Evolutionary conservation across 2,113 vertebrate genomes (phyloP).

Genomic region (Sylvietta virens): DNA sequence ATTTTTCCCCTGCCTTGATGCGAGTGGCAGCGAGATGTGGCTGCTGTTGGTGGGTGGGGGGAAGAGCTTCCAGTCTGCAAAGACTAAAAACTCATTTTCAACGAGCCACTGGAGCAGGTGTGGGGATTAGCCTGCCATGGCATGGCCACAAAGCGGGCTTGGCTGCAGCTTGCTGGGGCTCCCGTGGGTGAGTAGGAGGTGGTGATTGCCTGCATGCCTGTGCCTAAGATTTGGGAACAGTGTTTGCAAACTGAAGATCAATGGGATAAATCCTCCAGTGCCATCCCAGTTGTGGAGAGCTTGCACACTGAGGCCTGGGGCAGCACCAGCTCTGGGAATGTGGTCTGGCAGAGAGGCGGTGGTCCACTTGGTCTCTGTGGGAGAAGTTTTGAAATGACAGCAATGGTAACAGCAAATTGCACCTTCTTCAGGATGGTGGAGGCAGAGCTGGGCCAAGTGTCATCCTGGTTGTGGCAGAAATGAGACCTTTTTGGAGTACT

Average conservation of each 20-base stretch:
- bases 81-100: not conserved
- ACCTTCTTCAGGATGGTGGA: not conserved
- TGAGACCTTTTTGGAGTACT: not conserved
- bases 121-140: not conserved
- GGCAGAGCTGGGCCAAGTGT: not conserved
- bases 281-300: fast-evolving
- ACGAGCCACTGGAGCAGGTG: not conserved
- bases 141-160: fast-evolving
- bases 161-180: not conserved
- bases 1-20: not conserved
- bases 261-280: not conserved
- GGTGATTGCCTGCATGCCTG: too few species aligned
- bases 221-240: fast-evolving
- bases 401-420: not conserved
- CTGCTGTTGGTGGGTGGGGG: not conserved
- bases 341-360: fast-evolving
- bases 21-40: not conserved
- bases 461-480: not conserved
- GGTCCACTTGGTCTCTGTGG: not conserved
- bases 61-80: not conserved
- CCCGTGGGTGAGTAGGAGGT: not conserved
- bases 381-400: not conserved
- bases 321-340: not conserved
- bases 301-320: fast-evolving
- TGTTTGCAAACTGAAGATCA: fast-evolving